Conservation (phyloP, 2,888 invertebrate species). For the Hofmannophila pseudospretella region DNA sequence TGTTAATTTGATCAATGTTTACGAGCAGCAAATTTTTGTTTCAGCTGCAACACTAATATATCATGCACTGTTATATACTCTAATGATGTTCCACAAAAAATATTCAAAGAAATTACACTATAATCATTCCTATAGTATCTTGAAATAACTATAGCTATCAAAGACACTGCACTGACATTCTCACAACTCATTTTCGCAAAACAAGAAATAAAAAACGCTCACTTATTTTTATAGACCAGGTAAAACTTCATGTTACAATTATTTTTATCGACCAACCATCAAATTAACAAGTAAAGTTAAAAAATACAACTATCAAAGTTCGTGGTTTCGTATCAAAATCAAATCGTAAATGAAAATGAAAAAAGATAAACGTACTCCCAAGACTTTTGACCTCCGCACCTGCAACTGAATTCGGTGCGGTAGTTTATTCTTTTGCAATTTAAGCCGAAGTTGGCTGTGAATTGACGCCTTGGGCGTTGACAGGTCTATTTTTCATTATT, state of each 20-base stretch:
- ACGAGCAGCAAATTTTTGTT: no score
- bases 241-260: slow-evolving; percentile 68
- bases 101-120: slow-evolving; percentile 30
- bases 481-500: slow-evolving; percentile 3
- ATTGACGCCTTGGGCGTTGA: slow-evolving; percentile 1
- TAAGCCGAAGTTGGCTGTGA: slow-evolving; percentile 1
- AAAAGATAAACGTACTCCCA: background rate
- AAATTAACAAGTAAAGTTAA: slow-evolving; percentile 12
- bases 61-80: no score
- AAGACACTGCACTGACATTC: slow-evolving; percentile 32
- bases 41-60: no score
- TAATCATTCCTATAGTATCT: slow-evolving; percentile 38
- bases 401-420: slow-evolving; percentile 1
- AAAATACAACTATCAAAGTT: slow-evolving; percentile 20
- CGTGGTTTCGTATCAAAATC: slow-evolving; percentile 28
- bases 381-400: slow-evolving; percentile 4
- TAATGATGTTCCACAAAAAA: no score
- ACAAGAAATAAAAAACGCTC: slow-evolving; percentile 29
- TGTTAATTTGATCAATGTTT: no score
- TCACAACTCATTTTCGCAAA: slow-evolving; percentile 31
- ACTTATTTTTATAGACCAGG: slow-evolving; percentile 61
- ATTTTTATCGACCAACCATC: slow-evolving; percentile 27
- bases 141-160: slow-evolving; percentile 44
- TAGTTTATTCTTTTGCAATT: background rate
- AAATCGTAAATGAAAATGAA: slow-evolving; percentile 27